A percentile compares a stretch with the other conserved stretches of the same genome.
Evolutionary conservation across 2,888 invertebrate genomes (phyloP).

Genomic region (Xestia c-nigrum): DNA sequence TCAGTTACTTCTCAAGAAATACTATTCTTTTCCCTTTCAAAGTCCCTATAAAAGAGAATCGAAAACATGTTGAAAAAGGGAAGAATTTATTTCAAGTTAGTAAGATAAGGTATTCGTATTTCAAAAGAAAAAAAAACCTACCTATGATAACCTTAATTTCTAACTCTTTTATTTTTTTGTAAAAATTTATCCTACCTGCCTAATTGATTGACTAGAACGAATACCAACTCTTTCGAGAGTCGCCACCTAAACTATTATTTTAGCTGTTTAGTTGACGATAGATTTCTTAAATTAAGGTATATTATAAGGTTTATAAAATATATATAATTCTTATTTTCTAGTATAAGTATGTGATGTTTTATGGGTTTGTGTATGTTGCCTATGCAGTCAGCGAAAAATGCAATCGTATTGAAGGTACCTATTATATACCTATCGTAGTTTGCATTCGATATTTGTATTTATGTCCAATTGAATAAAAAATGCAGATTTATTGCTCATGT

Average conservation of each 20-base stretch:
- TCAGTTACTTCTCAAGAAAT: neutral
- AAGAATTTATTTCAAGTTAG: slow-evolving; percentile 43
- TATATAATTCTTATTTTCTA: neutral
- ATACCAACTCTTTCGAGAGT: neutral
- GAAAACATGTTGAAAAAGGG: slow-evolving; percentile 10
- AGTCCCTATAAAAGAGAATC: neutral
- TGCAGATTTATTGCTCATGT: neutral
- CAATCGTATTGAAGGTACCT: neutral
- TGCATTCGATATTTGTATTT: no score
- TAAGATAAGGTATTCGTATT: slow-evolving; percentile 59
- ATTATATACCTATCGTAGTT: neutral
- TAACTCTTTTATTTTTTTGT: slow-evolving; percentile 21
- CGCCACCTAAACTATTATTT: slow-evolving; percentile 31
- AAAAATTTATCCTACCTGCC: slow-evolving; percentile 41
- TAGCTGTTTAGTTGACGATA: slow-evolving; percentile 35
- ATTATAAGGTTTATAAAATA: neutral
- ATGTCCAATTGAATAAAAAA: slow-evolving; percentile 10
- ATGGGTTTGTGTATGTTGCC: neutral
- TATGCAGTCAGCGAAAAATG: slow-evolving; percentile 9
- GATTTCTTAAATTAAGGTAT: slow-evolving; percentile 13
- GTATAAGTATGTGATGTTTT: neutral
- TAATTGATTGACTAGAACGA: neutral
- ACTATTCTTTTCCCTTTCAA: neutral
- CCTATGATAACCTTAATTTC: slow-evolving; percentile 24
- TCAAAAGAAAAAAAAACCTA: slow-evolving; percentile 41